Evolutionary conservation across 1,140 invertebrate genomes (phyloP).

Genomic region (Apocrypta bakeri): DNA sequence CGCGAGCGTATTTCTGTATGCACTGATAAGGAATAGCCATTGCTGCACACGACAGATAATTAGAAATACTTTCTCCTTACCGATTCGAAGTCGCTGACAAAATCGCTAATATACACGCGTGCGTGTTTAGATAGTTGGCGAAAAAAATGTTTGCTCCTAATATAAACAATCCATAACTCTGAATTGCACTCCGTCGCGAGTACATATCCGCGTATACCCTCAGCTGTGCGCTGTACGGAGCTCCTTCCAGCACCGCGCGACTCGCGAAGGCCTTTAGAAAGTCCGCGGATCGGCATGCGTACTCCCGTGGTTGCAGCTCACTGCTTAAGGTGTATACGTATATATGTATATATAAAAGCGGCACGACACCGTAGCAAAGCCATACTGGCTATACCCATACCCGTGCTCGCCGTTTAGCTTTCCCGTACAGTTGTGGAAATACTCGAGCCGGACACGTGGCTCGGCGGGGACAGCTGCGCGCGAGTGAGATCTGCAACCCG

Average conservation of each 20-base stretch:
- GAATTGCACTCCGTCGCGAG: no score
- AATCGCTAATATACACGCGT: no score
- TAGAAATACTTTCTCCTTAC: no score
- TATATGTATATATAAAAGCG: neutral
- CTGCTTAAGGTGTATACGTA: neutral
- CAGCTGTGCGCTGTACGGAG: neutral
- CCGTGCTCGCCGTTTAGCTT: neutral
- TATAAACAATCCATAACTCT: no score
- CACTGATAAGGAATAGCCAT: no score
- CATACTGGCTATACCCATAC: neutral
- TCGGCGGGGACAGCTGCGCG: neutral
- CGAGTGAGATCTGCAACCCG: neutral
- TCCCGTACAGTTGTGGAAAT: neutral
- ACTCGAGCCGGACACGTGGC: neutral
- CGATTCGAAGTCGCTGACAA: no score
- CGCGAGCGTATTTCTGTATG: no score
- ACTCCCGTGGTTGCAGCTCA: neutral
- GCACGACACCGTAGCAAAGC: neutral
- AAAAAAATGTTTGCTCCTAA: no score
- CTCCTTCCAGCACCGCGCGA: neutral
- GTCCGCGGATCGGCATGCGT: slow-evolving; percentile 53
- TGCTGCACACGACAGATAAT: no score
- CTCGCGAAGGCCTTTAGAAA: slow-evolving; percentile 71
- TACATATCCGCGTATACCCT: neutral
- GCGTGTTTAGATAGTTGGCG: no score